A percentile compares a stretch with the other conserved stretches of the same genome.
Evolutionary conservation across 1,140 invertebrate species (phyloP).

Genomic region (Helicorthomorpha holstii): DNA sequence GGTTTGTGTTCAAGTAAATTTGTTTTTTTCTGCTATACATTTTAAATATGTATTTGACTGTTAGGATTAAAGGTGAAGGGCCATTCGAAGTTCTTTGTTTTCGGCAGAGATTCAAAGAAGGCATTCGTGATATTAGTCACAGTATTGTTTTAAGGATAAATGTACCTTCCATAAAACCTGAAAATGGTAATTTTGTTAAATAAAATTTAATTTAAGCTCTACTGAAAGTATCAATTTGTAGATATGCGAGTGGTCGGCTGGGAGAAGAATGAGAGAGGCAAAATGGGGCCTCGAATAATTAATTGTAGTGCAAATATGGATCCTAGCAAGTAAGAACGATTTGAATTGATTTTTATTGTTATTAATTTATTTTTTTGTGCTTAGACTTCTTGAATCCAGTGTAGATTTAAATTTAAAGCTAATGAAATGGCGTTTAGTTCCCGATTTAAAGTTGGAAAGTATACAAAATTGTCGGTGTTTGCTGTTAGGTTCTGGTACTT

Average conservation of each 20-base stretch:
- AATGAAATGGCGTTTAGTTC: constrained; percentile 93
- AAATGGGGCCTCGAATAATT: constrained; percentile 64
- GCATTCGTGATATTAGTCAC: constrained; percentile 21
- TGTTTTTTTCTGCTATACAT: too few relatives aligned
- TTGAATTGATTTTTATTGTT: background rate
- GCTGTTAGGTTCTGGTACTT: constrained; percentile 86
- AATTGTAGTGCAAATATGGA: constrained; percentile 74
- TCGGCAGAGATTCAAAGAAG: constrained; percentile 24
- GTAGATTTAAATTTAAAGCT: constrained; percentile 88
- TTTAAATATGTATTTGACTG: too few relatives aligned
- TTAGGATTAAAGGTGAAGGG: constrained; percentile 14
- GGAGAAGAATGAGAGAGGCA: constrained; percentile 72
- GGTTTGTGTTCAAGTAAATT: too few relatives aligned
- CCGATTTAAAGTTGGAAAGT: constrained; percentile 67
- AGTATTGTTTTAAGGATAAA: constrained; percentile 25
- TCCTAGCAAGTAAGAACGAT: constrained; percentile 47
- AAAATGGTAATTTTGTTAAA: too few relatives aligned
- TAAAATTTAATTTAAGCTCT: too few relatives aligned
- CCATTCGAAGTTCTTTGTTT: constrained; percentile 26
- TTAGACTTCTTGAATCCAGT: constrained; percentile 63
- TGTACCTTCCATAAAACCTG: too few relatives aligned
- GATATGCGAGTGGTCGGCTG: constrained; percentile 56
- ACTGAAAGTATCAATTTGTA: too few relatives aligned
- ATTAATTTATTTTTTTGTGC: constrained; percentile 13
- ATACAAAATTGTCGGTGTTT: constrained; percentile 67